Conservation (phyloP, 2,113 vertebrate species). For the Oplegnathus fasciatus region DNA sequence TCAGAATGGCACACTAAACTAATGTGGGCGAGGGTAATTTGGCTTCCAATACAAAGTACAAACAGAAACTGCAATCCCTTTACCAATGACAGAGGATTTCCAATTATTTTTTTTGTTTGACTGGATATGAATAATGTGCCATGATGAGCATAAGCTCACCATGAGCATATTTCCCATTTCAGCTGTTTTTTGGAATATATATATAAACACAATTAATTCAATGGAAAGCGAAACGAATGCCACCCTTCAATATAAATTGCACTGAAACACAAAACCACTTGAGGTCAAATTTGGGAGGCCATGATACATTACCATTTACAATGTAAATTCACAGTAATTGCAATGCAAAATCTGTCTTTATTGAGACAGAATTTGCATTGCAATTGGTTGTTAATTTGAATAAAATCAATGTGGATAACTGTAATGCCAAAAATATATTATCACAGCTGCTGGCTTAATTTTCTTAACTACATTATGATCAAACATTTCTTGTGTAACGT, state of each 20-base stretch:
- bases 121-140: not conserved
- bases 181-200: conserved; percentile 3
- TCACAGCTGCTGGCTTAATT: too few relatives aligned
- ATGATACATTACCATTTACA: not conserved
- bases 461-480: too few relatives aligned
- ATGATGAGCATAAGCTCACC: not conserved
- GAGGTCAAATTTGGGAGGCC: not conserved
- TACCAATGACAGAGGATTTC: not conserved
- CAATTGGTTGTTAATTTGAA: too few relatives aligned
- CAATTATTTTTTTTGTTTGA: not conserved
- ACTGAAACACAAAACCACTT: not conserved
- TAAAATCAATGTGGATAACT: too few relatives aligned
- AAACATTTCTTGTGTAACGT: too few relatives aligned
- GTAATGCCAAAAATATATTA: too few relatives aligned
- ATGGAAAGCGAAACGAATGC: not conserved
- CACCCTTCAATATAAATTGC: not conserved
- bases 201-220: not conserved
- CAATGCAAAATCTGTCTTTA: too few relatives aligned
- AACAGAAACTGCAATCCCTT: conserved; percentile 7
- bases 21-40: not conserved
- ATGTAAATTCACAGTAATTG: not conserved
- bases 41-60: not conserved
- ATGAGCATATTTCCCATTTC: not conserved
- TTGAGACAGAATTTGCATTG: too few relatives aligned
- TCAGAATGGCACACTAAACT: not conserved